These are phyloP conservation scores for Dicaeum eximium DNA, from an alignment of 2,113 vertebrate genomes.

Conservation along the genomic window DNA sequence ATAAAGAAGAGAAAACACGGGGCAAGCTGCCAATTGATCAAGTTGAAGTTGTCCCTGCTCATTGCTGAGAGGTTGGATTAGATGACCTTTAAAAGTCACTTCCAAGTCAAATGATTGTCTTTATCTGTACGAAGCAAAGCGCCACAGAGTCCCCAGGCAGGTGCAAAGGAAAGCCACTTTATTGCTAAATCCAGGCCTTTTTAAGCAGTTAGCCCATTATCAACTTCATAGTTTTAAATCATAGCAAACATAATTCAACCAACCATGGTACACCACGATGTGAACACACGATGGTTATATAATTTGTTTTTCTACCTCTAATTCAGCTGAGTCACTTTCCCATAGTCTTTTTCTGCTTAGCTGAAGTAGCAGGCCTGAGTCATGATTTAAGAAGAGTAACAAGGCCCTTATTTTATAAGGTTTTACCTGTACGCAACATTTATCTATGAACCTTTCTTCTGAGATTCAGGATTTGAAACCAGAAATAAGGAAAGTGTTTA, in stretches of 20 bases:
- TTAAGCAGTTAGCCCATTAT: not conserved
- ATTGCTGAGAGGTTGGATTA: not conserved
- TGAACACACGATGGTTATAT: not conserved
- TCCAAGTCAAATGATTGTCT: not conserved
- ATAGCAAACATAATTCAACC: not conserved
- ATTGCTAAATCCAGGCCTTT: not conserved
- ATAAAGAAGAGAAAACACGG: not conserved
- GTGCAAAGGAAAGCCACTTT: not conserved
- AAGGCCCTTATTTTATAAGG: not conserved
- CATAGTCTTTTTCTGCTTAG: not conserved
- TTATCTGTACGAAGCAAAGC: not conserved
- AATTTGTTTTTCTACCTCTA: not conserved
- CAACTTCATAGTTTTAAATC: not conserved
- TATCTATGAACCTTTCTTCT: not conserved
- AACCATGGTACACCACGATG: fast-evolving
- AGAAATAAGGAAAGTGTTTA: not conserved
- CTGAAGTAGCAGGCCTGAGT: not conserved
- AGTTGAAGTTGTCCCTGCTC: not conserved
- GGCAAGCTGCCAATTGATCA: not conserved
- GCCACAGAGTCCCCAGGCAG: too few relatives aligned
- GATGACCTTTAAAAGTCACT: not conserved
- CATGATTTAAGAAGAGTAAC: too few relatives aligned
- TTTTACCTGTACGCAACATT: not conserved
- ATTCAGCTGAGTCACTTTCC: not conserved
- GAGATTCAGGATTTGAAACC: not conserved